Conservation (phyloP, 2,888 invertebrate species). For the Branchinecta sandiegonensis region DNA sequence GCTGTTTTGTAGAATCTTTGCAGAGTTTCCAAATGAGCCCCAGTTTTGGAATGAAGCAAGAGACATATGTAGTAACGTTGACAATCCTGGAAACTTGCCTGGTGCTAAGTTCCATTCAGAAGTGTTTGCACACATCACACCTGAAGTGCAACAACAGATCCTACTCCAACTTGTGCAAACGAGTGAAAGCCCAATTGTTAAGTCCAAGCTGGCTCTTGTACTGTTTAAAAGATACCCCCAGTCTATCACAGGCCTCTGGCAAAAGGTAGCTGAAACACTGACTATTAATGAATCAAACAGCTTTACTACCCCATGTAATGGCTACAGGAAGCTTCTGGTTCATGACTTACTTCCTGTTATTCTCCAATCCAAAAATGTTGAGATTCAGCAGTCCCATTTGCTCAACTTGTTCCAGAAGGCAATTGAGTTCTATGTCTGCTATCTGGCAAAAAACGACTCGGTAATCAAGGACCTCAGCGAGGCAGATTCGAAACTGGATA, state of each 20-base stretch:
- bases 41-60: slow-evolving; percentile 2
- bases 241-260: not conserved
- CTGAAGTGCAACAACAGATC: not conserved
- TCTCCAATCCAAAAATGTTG: not conserved
- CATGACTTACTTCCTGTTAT: slow-evolving; percentile 7
- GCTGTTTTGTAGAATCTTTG: not conserved
- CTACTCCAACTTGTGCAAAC: slow-evolving; percentile 7
- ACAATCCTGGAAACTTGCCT: not conserved
- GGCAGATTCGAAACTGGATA: not conserved
- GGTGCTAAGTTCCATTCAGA: not conserved
- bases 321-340: not conserved
- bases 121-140: not conserved
- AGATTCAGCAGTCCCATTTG: not conserved
- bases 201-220: not conserved
- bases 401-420: not conserved
- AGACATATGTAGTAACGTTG: not conserved
- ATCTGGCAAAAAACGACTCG: not conserved
- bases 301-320: not conserved
- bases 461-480: not conserved
- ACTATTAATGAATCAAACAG: not conserved
- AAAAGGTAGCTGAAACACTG: slow-evolving; percentile 2
- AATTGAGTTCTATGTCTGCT: not conserved
- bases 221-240: not conserved
- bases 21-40: slow-evolving; percentile 13
- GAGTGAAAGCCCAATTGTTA: not conserved